phyloP scores from a whole-genome alignment of 2,888 invertebrate genomes.

The Metopia argyrocephala region DNA sequence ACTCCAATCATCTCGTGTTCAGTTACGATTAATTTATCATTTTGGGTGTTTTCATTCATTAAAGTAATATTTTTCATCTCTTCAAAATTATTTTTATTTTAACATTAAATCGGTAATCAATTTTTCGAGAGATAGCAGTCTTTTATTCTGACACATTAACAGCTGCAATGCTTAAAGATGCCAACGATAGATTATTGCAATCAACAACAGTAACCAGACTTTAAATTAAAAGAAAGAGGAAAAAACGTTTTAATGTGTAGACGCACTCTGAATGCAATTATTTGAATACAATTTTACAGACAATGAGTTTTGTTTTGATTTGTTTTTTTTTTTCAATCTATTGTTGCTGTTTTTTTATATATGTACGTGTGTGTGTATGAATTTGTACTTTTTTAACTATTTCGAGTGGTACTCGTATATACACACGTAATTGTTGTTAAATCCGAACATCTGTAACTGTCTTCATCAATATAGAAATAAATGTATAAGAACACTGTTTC shows the following conservation, averaged over 20 bases:
- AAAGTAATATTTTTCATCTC: background rate
- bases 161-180: background rate
- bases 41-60: background rate
- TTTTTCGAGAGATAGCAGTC: slow-evolving; percentile 41
- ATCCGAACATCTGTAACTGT: slow-evolving; percentile 19
- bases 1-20: background rate
- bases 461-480: slow-evolving; percentile 1
- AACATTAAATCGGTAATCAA: background rate
- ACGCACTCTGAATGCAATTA: slow-evolving; percentile 26
- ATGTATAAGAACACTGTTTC: slow-evolving; percentile 29
- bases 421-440: slow-evolving; percentile 2
- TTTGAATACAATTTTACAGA: slow-evolving; percentile 17
- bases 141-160: slow-evolving; percentile 57
- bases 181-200: background rate
- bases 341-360: slow-evolving; percentile 8
- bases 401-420: no score
- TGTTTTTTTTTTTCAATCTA: background rate
- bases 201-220: background rate
- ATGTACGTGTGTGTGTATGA: no score
- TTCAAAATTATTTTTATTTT: background rate
- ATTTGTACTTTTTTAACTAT: no score
- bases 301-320: slow-evolving; percentile 19
- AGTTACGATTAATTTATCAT: no score
- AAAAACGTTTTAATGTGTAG: background rate
- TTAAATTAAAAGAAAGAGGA: background rate